A percentile compares a stretch with the other conserved stretches of the same genome.
Conservation (phyloP, 2,797 vertebrate species). For the Trematomus bernacchii region DNA sequence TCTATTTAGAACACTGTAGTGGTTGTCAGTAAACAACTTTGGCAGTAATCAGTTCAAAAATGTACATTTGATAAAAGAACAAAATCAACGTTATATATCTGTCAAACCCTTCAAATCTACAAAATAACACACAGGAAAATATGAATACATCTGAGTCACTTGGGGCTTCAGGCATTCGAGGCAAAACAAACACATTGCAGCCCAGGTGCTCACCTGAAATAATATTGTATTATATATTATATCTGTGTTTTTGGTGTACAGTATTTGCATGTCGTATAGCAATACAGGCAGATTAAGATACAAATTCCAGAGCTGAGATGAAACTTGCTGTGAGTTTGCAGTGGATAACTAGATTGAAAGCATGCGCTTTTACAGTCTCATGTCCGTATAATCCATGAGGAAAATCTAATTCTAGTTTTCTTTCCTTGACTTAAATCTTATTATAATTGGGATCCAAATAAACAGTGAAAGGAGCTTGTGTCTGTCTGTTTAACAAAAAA, state of each 20-base stretch:
- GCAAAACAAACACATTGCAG: conserved; percentile 13
- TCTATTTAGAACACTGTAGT: background rate
- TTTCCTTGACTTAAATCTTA: conserved; percentile 66
- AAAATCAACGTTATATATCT: too few relatives aligned
- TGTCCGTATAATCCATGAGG: conserved; percentile 66
- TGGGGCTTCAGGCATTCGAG: background rate
- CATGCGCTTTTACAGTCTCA: conserved; percentile 72
- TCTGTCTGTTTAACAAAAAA: conserved; percentile 46
- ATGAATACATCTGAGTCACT: conserved; percentile 8
- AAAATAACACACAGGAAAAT: background rate
- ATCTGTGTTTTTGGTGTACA: background rate
- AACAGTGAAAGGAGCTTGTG: conserved; percentile 76
- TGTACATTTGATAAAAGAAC: background rate
- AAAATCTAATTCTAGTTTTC: conserved; percentile 76
- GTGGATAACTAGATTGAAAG: conserved; percentile 75
- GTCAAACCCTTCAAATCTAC: background rate
- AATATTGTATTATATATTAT: background rate
- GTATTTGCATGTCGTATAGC: conserved; percentile 18
- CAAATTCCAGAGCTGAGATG: conserved; percentile 54
- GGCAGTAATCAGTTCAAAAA: background rate
- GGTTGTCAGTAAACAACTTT: background rate
- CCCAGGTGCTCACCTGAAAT: conserved; percentile 10
- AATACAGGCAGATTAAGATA: conserved; percentile 27
- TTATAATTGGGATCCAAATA: conserved; percentile 78
- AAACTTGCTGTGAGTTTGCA: conserved; percentile 47